Conservation (phyloP, 2,888 invertebrate genomes). For the Rhogogaster chlorosoma region DNA sequence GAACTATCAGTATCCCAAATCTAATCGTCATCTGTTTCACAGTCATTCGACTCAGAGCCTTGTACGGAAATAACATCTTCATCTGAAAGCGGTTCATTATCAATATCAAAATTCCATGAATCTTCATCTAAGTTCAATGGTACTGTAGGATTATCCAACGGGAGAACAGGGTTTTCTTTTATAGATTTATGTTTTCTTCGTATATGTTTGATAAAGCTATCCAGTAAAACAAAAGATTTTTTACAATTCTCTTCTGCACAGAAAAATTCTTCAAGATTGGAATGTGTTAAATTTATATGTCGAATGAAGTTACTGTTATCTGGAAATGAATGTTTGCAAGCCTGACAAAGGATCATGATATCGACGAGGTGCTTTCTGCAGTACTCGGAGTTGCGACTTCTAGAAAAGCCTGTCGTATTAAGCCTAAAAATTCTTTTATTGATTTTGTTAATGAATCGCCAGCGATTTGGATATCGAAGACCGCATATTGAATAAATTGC, state of each 20-base stretch:
- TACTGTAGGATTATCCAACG: background rate
- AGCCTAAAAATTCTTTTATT: slow-evolving; percentile 41
- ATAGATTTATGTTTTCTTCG: background rate
- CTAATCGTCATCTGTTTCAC: background rate
- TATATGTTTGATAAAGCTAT: no score
- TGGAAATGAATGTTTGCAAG: slow-evolving; percentile 35
- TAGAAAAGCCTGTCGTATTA: slow-evolving; percentile 35
- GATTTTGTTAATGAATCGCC: slow-evolving; percentile 43
- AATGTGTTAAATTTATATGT: slow-evolving; percentile 30
- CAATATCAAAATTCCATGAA: background rate
- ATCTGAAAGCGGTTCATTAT: background rate
- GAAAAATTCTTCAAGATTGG: slow-evolving; percentile 36
- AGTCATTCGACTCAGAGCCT: background rate
- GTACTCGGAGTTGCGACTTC: slow-evolving; percentile 41
- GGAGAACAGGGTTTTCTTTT: background rate
- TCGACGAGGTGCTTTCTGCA: slow-evolving; percentile 12
- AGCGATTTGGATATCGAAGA: slow-evolving; percentile 46
- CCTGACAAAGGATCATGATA: slow-evolving; percentile 41
- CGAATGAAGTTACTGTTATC: slow-evolving; percentile 43
- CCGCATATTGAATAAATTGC: slow-evolving; percentile 48
- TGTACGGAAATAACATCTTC: background rate
- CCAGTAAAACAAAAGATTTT: no score
- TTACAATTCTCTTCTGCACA: no score
- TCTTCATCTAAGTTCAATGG: background rate
- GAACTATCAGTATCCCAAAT: background rate